phyloP scores from a whole-genome alignment of 2,888 invertebrate species.

The Hedya salicella region DNA sequence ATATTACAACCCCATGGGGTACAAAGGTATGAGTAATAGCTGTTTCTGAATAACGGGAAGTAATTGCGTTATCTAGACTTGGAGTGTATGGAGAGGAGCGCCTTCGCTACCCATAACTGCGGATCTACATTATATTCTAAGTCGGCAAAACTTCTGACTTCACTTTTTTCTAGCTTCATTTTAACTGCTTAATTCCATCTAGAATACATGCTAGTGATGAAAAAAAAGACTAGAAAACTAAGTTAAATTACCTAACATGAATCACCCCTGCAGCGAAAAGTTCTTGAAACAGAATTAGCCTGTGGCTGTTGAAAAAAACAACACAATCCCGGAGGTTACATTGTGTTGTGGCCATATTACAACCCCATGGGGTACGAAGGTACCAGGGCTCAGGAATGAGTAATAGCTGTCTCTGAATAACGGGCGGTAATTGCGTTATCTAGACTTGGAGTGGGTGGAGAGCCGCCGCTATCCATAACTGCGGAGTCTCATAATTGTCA shows the following conservation, averaged over 20 bases:
- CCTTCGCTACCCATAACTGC: constrained; percentile 74
- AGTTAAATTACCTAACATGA: constrained; percentile 29
- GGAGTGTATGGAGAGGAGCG: constrained; percentile 63
- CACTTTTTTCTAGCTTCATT: no score
- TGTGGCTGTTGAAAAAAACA: constrained; percentile 11
- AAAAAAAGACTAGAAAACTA: constrained; percentile 19
- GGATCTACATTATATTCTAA: no score
- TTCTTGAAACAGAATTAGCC: constrained; percentile 13
- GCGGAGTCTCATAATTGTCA: constrained; percentile 78
- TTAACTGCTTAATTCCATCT: constrained; percentile 14
- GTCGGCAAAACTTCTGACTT: no score
- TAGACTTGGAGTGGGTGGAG: constrained; percentile 66
- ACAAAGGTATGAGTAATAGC: constrained; percentile 73
- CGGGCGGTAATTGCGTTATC: constrained; percentile 79
- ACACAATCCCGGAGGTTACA: constrained; percentile 5
- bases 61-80: constrained; percentile 80
- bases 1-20: constrained; percentile 46
- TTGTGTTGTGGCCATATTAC: constrained; percentile 33
- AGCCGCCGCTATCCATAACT: constrained; percentile 74
- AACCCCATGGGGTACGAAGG: constrained; percentile 48
- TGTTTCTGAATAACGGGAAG: constrained; percentile 75
- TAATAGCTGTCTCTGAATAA: constrained; percentile 79
- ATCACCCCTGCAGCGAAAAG: constrained; percentile 14
- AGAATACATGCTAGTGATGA: neutral
- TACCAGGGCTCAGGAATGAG: constrained; percentile 72